These are phyloP conservation scores for Autographa pulchrina DNA, from an alignment of 2,888 invertebrate genomes.

Conservation along the genomic window DNA sequence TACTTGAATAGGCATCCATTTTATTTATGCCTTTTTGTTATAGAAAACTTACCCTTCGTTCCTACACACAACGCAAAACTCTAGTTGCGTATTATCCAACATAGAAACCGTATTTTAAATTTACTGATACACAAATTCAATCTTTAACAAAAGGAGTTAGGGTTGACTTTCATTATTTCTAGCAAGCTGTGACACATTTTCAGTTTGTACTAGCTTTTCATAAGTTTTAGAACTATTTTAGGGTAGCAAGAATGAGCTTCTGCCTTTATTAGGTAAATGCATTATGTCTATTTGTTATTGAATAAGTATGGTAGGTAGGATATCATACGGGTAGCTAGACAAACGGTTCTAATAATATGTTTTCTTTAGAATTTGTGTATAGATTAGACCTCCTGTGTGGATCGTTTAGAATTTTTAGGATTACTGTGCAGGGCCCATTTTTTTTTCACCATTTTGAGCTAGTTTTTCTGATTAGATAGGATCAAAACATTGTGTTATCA, in stretches of 20 bases:
- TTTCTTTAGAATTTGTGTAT: not conserved
- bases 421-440: no score
- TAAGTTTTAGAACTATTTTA: constrained; percentile 52
- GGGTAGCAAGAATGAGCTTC: constrained; percentile 45
- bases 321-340: constrained; percentile 38
- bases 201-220: constrained; percentile 57
- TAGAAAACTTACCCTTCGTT: constrained; percentile 57
- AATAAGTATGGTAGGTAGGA: constrained; percentile 25
- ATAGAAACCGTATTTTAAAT: constrained; percentile 27
- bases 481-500: no score
- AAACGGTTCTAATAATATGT: constrained; percentile 1
- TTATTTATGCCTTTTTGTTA: constrained; percentile 66
- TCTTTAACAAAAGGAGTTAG: constrained; percentile 11
- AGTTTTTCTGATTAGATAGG: no score
- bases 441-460: no score
- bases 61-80: constrained; percentile 35
- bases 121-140: constrained; percentile 17
- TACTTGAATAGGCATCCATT: constrained; percentile 62
- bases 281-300: constrained; percentile 42
- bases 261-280: constrained; percentile 37
- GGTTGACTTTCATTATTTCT: constrained; percentile 15
- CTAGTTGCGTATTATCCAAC: constrained; percentile 34
- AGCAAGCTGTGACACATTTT: constrained; percentile 49
- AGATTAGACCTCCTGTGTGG: not conserved
- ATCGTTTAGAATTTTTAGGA: no score